A percentile compares a stretch with the other conserved stretches of the same genome.
These are phyloP conservation scores for Psittacara wagleri DNA, from an alignment of 2,113 vertebrate species.

Conservation along the genomic window DNA sequence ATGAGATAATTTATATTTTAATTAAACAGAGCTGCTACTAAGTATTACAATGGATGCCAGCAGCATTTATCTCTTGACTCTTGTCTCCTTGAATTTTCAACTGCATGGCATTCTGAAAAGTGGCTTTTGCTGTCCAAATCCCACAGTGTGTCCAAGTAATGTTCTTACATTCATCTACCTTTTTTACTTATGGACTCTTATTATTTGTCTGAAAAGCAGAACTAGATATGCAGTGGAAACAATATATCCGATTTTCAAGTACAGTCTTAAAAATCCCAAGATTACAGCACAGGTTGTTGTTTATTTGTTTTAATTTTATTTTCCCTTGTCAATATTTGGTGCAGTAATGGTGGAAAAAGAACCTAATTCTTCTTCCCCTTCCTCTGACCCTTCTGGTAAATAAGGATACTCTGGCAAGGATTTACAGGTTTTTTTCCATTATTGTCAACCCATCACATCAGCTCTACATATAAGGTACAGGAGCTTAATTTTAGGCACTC, in stretches of 20 bases:
- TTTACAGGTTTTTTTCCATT: neutral
- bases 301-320: neutral
- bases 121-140: neutral
- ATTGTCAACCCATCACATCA: neutral
- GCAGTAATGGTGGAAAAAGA: neutral
- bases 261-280: neutral
- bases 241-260: neutral
- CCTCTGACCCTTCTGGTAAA: neutral
- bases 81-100: neutral
- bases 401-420: neutral
- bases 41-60: neutral
- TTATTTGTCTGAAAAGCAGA: neutral
- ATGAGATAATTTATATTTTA: conserved; percentile 7
- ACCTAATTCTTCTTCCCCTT: neutral
- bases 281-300: neutral
- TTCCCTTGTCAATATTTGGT: neutral
- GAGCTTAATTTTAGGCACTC: neutral
- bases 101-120: neutral
- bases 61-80: neutral
- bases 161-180: neutral
- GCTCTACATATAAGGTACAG: neutral
- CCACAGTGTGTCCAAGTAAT: neutral
- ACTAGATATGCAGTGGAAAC: neutral
- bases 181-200: neutral
- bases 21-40: neutral